Conservation (phyloP, 1,140 invertebrate species). For the Philopotamus ludificatus region DNA sequence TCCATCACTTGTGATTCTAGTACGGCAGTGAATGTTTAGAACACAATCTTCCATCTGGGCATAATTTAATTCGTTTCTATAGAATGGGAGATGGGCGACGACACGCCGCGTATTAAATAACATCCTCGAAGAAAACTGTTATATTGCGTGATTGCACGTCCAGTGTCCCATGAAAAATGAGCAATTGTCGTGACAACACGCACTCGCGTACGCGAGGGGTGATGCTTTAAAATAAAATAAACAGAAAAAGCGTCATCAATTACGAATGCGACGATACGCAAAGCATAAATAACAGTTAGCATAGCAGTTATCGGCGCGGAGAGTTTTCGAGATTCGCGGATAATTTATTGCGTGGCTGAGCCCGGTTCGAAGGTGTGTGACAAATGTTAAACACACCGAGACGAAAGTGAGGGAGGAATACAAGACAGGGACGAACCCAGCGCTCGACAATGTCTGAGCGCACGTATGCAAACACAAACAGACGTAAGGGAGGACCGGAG, state of each 20-base stretch:
- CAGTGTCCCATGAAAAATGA: conserved; percentile 1
- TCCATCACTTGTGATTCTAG: no score
- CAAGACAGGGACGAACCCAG: neutral
- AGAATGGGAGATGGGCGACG: neutral
- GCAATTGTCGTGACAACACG: neutral
- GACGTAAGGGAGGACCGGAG: conserved; percentile 11
- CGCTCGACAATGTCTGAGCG: neutral
- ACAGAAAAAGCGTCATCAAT: neutral
- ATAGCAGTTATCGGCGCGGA: no score
- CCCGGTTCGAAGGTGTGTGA: neutral
- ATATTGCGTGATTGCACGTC: conserved; percentile 2
- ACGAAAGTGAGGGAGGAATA: neutral
- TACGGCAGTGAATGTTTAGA: no score
- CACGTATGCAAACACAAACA: conserved; percentile 33
- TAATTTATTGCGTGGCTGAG: neutral
- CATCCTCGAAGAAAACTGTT: conserved; percentile 4
- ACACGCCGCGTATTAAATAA: neutral
- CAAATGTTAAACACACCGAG: neutral
- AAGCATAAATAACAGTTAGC: no score
- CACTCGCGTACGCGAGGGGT: neutral
- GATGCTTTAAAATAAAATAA: neutral
- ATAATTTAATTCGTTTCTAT: no score
- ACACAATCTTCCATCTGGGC: no score
- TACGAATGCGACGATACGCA: neutral
- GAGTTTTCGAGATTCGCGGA: neutral